A percentile compares a stretch with the other conserved stretches of the same genome.
Evolutionary conservation across 53 echinoderm and acorn worm species (phyloP).

Genomic region (Stichopus horrens): DNA sequence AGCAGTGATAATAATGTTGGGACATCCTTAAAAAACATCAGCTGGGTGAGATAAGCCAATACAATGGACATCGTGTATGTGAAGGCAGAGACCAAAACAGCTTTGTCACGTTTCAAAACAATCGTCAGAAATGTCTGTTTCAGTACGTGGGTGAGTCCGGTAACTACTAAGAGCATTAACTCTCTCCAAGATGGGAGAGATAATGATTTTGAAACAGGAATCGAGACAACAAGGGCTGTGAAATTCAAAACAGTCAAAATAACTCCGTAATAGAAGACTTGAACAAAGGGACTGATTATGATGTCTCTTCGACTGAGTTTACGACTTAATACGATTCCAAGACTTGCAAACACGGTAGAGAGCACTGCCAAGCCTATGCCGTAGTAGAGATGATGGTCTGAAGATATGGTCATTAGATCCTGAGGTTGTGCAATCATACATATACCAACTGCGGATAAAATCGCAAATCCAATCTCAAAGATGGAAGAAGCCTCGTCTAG

Average conservation of each 20-base stretch:
- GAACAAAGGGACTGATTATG: not conserved
- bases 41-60: not conserved
- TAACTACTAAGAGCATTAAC: not conserved
- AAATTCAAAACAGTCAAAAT: conserved; percentile 1
- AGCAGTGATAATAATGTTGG: not conserved
- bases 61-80: not conserved
- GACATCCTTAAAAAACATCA: not conserved
- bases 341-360: not conserved
- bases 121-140: conserved; percentile 24
- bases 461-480: not conserved
- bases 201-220: too few species aligned
- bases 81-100: conserved; percentile 11
- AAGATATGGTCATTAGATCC: not conserved
- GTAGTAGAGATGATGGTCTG: not conserved
- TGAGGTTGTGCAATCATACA: conserved; percentile 7
- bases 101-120: not conserved
- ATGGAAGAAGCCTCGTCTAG: not conserved
- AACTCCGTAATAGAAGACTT: conserved; percentile 19
- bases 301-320: conserved; percentile 23
- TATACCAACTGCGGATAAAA: conserved; percentile 4
- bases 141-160: not conserved
- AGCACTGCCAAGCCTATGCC: not conserved
- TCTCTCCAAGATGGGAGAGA: not conserved
- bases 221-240: not conserved
- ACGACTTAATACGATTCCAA: conserved; percentile 18